Percentiles rank a stretch among this genome's conserved stretches.
Evolutionary conservation across 92 coral and sea anemone genomes (phyloP).

Genomic region (Umimayanthus chanpuru): DNA sequence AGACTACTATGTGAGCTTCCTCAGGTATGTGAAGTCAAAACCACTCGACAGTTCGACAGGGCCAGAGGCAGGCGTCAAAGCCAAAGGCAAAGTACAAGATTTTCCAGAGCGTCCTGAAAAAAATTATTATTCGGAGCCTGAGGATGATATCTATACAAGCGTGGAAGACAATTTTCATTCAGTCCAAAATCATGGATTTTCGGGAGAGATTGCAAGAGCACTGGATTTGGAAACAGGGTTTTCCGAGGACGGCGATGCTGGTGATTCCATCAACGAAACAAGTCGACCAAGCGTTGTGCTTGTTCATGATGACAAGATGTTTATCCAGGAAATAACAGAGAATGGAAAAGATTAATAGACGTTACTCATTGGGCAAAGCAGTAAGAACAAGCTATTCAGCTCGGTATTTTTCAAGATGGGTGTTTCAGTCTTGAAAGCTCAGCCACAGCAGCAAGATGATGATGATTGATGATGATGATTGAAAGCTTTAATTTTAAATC

Average conservation of each 20-base stretch:
- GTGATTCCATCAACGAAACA: neutral
- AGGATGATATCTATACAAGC: neutral
- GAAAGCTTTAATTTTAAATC: too few species aligned
- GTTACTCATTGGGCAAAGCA: too few species aligned
- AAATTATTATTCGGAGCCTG: neutral
- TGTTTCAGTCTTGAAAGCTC: too few species aligned
- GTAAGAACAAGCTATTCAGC: neutral
- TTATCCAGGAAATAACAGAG: constrained; percentile 23
- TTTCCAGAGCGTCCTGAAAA: neutral
- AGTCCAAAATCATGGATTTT: constrained; percentile 18
- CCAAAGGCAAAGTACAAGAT: neutral
- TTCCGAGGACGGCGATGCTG: constrained; percentile 10
- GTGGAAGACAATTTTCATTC: neutral
- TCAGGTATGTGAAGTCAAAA: neutral
- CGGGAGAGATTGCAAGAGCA: constrained; percentile 15
- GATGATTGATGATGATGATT: too few species aligned
- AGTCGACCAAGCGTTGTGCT: constrained; percentile 22
- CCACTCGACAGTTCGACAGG: neutral
- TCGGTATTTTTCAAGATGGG: neutral
- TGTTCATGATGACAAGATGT: constrained; percentile 23
- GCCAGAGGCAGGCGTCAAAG: neutral
- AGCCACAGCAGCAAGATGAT: too few species aligned
- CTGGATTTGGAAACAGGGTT: constrained; percentile 32
- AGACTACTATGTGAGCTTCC: constrained; percentile 19
- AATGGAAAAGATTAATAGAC: neutral